Percentiles rank a stretch among this genome's conserved stretches.
phyloP scores from a whole-genome alignment of 2,113 vertebrate species.

The Oryzias curvinotus region DNA sequence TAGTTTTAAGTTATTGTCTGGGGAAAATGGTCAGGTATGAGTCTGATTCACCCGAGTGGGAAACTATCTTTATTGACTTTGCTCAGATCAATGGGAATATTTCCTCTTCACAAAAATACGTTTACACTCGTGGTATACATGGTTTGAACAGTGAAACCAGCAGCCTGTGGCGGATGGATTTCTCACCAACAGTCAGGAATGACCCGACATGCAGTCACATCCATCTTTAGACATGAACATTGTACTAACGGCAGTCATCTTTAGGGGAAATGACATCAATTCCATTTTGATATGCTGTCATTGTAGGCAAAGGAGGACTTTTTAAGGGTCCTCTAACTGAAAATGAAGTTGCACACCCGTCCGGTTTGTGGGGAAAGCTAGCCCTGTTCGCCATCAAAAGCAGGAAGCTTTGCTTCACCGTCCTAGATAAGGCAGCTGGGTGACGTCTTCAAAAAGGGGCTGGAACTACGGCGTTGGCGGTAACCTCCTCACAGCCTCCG shows the following conservation, averaged over 20 bases:
- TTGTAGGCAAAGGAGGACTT: background rate
- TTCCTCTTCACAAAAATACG: constrained; percentile 74
- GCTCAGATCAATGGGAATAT: constrained; percentile 60
- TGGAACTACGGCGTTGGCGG: background rate
- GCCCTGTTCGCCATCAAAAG: constrained; percentile 22
- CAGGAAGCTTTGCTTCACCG: background rate
- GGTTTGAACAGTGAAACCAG: constrained; percentile 46
- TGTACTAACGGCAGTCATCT: constrained; percentile 62
- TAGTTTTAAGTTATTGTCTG: constrained; percentile 4
- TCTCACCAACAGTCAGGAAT: constrained; percentile 48
- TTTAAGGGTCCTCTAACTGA: constrained; percentile 18
- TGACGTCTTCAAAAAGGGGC: constrained; percentile 36
- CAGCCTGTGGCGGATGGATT: constrained; percentile 24
- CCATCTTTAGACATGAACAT: constrained; percentile 38
- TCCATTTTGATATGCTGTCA: constrained; percentile 39
- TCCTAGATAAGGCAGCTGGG: constrained; percentile 58
- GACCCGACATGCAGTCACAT: constrained; percentile 60
- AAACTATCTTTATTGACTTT: constrained; percentile 61
- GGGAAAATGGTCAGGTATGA: constrained; percentile 8
- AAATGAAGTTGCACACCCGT: background rate
- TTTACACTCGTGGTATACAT: constrained; percentile 59
- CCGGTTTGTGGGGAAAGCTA: constrained; percentile 7
- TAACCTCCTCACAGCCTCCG: constrained; percentile 16
- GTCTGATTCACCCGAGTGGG: constrained; percentile 31
- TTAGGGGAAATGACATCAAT: constrained; percentile 61